Base-by-base conservation (phyloP, 2,888 invertebrate species). In the Julus scandinavius region DNA sequence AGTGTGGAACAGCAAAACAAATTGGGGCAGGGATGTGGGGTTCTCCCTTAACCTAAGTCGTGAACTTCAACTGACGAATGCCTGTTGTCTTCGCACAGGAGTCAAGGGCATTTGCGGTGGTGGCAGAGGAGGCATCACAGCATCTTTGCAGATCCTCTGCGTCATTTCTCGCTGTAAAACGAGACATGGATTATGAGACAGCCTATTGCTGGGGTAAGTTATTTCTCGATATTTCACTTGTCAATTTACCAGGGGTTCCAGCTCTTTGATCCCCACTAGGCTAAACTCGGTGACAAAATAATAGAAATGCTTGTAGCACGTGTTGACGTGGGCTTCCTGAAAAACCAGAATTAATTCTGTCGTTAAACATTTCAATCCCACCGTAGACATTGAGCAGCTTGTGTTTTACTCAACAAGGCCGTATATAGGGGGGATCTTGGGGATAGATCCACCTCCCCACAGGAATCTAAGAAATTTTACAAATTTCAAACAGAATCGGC, bases 291-390 rank as follows among this genome's bases (percentile, higher is more conserved):
- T 95, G 38, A 97, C 96, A 92, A 98, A 98, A 92, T 96, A 98
- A 92, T 96, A 97, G 92, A 97, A 98, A 92, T 98, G 97, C 92
- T 98, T 98, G 93, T 97, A 98, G 92, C 97, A 97, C 0, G 97
- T 97, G 92, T 98, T 98, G 0, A 97, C 96, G 91, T 98, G 97
- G 29, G 97, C 97, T 92, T 98, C 97, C 96, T 96, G 40, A 88
- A 58, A 88, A 88, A 3, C 29, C 11, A 72, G 58, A 87, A 63
- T 88, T 38, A 54, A 54, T 9, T 3, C 0, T 54, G 54, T 17
- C 5, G 54, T 54, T 20, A 13, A 3, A 38, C 13, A 58, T 58
- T 87, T 85, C 50, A n/a, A n/a, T 49, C 13, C 15, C 9, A 29
- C 84, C 38, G 15, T n/a, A 86, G 41, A 41, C 41, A n/a, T n/a